Base-by-base conservation (phyloP, 2,113 vertebrate genomes). In the Isurus oxyrinchus region DNA sequence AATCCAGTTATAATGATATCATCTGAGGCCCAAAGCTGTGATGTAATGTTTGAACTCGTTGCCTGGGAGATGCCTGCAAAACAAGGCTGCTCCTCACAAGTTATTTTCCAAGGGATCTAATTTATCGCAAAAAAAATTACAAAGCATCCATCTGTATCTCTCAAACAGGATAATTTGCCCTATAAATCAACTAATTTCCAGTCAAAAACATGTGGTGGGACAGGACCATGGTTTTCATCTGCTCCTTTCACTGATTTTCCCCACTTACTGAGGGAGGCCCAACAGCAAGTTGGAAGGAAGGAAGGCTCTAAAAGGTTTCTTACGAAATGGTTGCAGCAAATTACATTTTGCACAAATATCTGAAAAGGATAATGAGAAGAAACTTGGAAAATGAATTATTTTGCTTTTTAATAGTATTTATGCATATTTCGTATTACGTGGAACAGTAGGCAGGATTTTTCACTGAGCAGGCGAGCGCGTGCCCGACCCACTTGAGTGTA, bases 31-130 rank as follows among this genome's bases (percentile, higher is more conserved):
- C 59, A 81, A 96, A 40, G 53, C 55, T 76, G 96, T 93, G 86
- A 72, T 93, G 96, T 93, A 93, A 96, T 96, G 96, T 96, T 96
- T 96, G 66, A 96, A 96, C 59, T 87, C 76, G 96, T 94, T 96
- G 96, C 44, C 87, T 93, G 67, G 87, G 96, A 55, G 21, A 96
- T 57, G n/a, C 25, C 67, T 69, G 8, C 86, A 72, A 95, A 95
- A 95, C 67, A 95, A 63, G 35, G 2, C 59, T 59, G 44, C 44
- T 21, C 35, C 63, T 25, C 93, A 25, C 61, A 66, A 67, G n/a
- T 67, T 31, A n/a, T 27, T 76, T 95, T 55, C 44, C 40, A 53
- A 35, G 27, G 31, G 14, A 72, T 59, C 31, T 59, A 95, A 95
- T 95, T 95, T 72, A 95, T 72, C 72, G 3, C 94, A 55, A 67